A percentile compares a stretch with the other conserved stretches of the same genome.
phyloP scores from a whole-genome alignment of 2,113 vertebrate genomes.

The Ochotona princeps region DNA sequence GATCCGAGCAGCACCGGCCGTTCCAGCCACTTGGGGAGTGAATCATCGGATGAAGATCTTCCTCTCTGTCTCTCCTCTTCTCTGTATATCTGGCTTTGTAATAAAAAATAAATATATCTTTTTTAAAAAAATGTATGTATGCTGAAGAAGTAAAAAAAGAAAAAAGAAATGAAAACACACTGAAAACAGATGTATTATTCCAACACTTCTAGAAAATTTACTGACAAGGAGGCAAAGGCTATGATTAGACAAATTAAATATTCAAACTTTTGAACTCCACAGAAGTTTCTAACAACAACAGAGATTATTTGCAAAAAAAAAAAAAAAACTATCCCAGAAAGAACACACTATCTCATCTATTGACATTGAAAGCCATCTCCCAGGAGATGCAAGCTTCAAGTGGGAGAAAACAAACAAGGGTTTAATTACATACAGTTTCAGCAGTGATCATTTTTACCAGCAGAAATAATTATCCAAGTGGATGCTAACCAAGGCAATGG shows the following conservation, averaged over 20 bases:
- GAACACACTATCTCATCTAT: neutral
- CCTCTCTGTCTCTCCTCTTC: too few species aligned
- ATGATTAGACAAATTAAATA: neutral
- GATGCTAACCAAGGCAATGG: slow-evolving; percentile 61
- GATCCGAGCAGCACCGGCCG: too few species aligned
- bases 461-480: slow-evolving; percentile 73
- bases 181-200: neutral
- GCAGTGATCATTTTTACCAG: slow-evolving; percentile 40
- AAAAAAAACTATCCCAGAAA: neutral
- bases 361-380: slow-evolving; percentile 11
- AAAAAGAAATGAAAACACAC: neutral
- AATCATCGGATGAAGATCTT: too few species aligned
- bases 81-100: too few species aligned
- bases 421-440: neutral
- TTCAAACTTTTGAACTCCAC: neutral
- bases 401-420: slow-evolving; percentile 35
- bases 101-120: too few species aligned
- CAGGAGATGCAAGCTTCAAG: neutral
- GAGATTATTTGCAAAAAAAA: neutral
- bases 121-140: too few species aligned
- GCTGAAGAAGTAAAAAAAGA: too few species aligned
- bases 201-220: neutral
- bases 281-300: neutral
- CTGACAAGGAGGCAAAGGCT: neutral
- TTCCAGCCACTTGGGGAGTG: too few species aligned